Base-by-base conservation (phyloP, 2,888 invertebrate genomes). In the Pseudoips prasinana region DNA sequence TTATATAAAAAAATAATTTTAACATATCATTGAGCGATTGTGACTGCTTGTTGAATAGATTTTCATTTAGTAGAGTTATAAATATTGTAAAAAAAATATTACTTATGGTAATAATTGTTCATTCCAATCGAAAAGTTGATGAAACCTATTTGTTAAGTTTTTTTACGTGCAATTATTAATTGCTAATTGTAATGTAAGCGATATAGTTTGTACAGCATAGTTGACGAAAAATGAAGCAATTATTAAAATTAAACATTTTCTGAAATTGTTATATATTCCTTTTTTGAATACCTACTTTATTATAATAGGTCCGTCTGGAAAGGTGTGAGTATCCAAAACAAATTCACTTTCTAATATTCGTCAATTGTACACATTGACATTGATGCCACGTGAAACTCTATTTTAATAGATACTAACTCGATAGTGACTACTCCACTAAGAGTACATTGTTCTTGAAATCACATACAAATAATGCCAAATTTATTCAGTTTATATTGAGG, bases 21-120 rank as follows among this genome's bases (percentile, higher is more conserved):
- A 86, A 89, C 89, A 89, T 89, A 89, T 89, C 89, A 89, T 87
- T 86, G 89, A 72, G 88, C 88, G 89, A 89, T 89, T 89, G 89
- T 89, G 89, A 89, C 85, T 82, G 88, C 88, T 88, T 88, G 81
- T 86, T 87, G 79, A 75, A 68, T 71, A 83, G 73, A 75, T 73
- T 82, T 83, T 88, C 78, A 81, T 85, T 85, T 86, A 41, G 78
- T 84, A 85, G 82, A 68, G 54, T 73, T 81, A 82, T 73, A 78
- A 79, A 82, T 84, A 85, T 75, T 88, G 87, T 87, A 85, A 84
- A 82, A 76, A 82, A 76, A 61, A 68, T 74, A 79, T 79, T 81
- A 80, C 75, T 64, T 82, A 79, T 73, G 74, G 75, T 84, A 82
- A 85, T 81, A 78, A 86, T 83, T 71, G 87, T 88, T 88, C 88